Conservation (phyloP, 2,113 vertebrate genomes). For the Myrmecobius fasciatus region DNA sequence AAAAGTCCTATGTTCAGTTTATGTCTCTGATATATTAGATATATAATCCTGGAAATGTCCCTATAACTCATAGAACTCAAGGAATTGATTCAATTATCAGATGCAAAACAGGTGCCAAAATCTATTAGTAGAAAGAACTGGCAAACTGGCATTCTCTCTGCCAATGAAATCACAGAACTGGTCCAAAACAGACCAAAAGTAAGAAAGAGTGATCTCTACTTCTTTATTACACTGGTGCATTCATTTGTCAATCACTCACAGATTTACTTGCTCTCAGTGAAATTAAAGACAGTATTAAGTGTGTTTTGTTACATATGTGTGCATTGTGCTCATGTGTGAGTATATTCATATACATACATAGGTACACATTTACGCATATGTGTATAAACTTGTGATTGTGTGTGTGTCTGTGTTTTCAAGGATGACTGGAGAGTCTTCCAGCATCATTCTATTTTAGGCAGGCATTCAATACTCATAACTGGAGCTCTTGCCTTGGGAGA, state of each 20-base stretch:
- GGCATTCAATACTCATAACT: not conserved
- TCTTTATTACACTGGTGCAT: not conserved
- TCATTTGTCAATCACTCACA: not conserved
- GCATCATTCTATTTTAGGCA: not conserved
- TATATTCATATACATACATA: not conserved
- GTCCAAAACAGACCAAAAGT: not conserved
- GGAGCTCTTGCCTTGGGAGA: not conserved
- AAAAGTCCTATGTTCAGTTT: not conserved
- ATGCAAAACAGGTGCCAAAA: not conserved
- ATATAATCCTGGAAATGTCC: not conserved
- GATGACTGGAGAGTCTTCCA: not conserved
- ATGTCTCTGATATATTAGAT: not conserved
- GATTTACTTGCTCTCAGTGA: not conserved
- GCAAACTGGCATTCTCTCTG: not conserved
- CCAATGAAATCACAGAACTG: not conserved
- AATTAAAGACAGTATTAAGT: not conserved
- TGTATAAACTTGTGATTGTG: not conserved
- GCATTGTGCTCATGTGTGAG: not conserved
- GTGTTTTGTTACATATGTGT: not conserved
- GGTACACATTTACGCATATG: not conserved
- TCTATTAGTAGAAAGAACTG: not conserved
- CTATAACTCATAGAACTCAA: not conserved
- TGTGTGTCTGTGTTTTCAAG: not conserved
- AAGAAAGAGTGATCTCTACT: not conserved
- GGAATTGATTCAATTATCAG: not conserved